Evolutionary conservation across 2,888 invertebrate genomes (phyloP), one percentile per base, ranked within the genome.

Genomic region (Zygothrica quintamaculata): DNA sequence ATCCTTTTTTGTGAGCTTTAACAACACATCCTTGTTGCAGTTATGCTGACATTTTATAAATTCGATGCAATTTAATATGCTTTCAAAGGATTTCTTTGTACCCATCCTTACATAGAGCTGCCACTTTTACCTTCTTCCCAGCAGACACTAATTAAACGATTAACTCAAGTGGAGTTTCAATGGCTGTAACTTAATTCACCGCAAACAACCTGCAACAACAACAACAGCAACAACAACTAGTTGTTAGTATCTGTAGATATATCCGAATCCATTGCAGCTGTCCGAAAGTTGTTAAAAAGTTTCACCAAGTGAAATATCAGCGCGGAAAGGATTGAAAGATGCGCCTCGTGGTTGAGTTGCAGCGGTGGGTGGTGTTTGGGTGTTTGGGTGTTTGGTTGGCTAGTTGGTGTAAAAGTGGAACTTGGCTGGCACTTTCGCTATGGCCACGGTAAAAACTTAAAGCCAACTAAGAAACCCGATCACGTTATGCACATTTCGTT

Each of bases 401-500:
- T n/a, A n/a, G n/a, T n/a, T n/a, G 18, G 18, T 22, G 18, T 2
- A 22, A 5, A 22, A 5, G 39, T 25, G 56, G 42, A 53, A 70
- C 66, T 71, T 74, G 73, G 65, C 33, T 53, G 47, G 73, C 80
- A 80, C 72, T 79, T 77, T 76, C 55, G 68, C 61, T 58, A n/a
- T 58, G 15, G 18, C n/a, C n/a, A 42, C 48, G 65, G 56, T 62
- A 76, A 74, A 22, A 22, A 22, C 3, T 22, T 5, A 22, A 85
- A 76, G 78, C 60, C 75, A 85, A 84, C 82, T 87, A 81, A 84
- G 85, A 69, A 87, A 76, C 84, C 88, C 80, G 71, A 88, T 82
- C 82, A 82, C 87, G 82, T 82, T 85, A 85, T 87, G 74, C 86
- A 82, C 82, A 82, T 82, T 82, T 82, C 87, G 84, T 29, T 82